Conservation (phyloP, 2,888 invertebrate genomes). For the Heliothis peltigera region DNA sequence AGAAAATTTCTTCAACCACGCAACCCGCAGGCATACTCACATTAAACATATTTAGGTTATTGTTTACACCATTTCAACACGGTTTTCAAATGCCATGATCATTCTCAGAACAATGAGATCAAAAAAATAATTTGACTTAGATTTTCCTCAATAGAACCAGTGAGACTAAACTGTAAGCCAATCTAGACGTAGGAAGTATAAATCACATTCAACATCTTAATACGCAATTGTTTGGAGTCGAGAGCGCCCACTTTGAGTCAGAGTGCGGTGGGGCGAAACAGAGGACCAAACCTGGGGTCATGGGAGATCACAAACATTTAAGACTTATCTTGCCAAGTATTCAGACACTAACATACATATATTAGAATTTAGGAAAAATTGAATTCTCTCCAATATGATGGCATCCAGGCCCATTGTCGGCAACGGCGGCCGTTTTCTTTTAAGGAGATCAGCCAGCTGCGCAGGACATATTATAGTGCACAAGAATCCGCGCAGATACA, state of each 20-base stretch:
- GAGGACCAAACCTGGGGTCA: slow-evolving; percentile 36
- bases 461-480: no score
- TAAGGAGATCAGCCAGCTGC: no score
- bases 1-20: neutral
- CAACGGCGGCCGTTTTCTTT: no score
- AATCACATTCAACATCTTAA: slow-evolving; percentile 59
- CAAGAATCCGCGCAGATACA: no score
- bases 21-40: neutral
- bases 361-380: no score
- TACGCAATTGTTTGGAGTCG: slow-evolving; percentile 57
- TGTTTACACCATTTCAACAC: no score
- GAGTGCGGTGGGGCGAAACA: slow-evolving; percentile 33
- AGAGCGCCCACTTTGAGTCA: slow-evolving; percentile 55
- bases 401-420: no score
- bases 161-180: slow-evolving; percentile 30
- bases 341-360: no score
- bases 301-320: slow-evolving; percentile 1
- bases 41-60: neutral
- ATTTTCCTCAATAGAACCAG: slow-evolving; percentile 15
- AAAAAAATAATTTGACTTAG: neutral
- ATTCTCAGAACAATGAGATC: neutral
- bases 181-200: slow-evolving; percentile 58
- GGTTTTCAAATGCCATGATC: neutral
- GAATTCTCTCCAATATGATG: no score
- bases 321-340: neutral